Base-by-base conservation (phyloP, 37 sponge, comb jelly and placozoan species). In the Ephydatia muelleri region DNA sequence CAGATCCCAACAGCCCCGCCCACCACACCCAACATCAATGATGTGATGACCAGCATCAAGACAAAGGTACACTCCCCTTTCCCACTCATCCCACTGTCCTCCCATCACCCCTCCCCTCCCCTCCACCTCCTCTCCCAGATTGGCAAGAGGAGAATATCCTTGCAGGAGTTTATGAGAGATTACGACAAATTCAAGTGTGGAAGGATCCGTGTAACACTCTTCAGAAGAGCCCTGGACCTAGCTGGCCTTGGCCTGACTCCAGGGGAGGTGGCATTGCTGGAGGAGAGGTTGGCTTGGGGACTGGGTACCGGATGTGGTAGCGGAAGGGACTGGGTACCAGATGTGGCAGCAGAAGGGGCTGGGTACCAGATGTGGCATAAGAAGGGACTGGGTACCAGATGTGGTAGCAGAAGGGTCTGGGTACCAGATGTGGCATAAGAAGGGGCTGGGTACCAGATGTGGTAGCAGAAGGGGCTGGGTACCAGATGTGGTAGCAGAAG, bases 91-190 rank as follows among this genome's bases (percentile, higher is more conserved):
- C 75, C 38, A 29, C 76, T 57, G 30, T 23, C 49, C 87, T 81
- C 37, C 25, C 75, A 74, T 35, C 31, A 74, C 25, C 34, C 26
- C 25, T 26, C 67, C 43, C 39, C 19, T 32, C 34, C 16, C 21
- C 2, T 40, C 27, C 43, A 12, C 19, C 33, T 28, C 21, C 64
- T 49, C n/a, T 49, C 49, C 38, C 81, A 90, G 92, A 92, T 94
- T 22, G 32, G 23, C 72, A 88, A 77, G 81, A 85, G 93, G 68
- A 86, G 95, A 0, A 84, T 97, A 5, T 81, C 91, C 43, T 76
- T 92, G 49, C 67, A 86, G 65, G 98, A 97, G 80, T 97, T 95
- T 75, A 80, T 97, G 83, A 76, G 81, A 65, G 98, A 97, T 77
- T 94, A 95, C 40, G 98, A 97, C 83, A 92, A 91, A 80, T 81